Evolutionary conservation across 2,113 vertebrate genomes (phyloP).

Genomic region (Craseonycteris thonglongyai): DNA sequence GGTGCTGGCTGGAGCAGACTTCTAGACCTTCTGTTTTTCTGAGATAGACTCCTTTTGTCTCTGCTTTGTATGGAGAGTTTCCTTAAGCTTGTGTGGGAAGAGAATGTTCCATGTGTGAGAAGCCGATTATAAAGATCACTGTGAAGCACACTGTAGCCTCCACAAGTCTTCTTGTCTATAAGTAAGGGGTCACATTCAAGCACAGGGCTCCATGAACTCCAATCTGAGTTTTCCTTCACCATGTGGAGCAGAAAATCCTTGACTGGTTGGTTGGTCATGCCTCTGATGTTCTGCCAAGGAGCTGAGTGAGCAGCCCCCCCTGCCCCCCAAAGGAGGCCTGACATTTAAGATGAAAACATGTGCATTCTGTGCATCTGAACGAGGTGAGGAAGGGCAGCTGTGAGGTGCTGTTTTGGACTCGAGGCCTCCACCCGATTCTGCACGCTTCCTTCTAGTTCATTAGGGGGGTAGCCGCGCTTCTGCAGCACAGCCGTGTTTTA

Average conservation of each 20-base stretch:
- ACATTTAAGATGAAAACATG: not conserved
- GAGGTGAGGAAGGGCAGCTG: not conserved
- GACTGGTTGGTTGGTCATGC: not conserved
- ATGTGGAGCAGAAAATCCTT: not conserved
- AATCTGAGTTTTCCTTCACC: not conserved
- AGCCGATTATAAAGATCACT: not conserved
- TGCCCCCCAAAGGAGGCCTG: not conserved
- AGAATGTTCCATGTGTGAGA: not conserved
- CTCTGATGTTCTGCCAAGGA: not conserved
- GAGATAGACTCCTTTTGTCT: not conserved
- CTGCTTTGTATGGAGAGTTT: not conserved
- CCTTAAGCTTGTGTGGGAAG: not conserved
- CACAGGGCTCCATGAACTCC: not conserved
- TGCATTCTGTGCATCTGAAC: not conserved
- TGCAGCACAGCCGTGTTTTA: not conserved
- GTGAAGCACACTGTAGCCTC: not conserved
- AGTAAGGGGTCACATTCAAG: not conserved
- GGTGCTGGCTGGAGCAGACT: not conserved
- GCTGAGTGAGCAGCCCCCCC: not conserved
- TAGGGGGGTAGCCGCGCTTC: not conserved
- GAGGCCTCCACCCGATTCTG: accelerated
- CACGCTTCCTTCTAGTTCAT: too few relatives aligned
- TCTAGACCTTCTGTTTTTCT: not conserved
- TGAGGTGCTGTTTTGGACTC: too few relatives aligned
- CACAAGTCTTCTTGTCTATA: accelerated